These are phyloP conservation scores for Eutolmus rufibarbis DNA, from an alignment of 2,888 invertebrate genomes.

Conservation along the genomic window DNA sequence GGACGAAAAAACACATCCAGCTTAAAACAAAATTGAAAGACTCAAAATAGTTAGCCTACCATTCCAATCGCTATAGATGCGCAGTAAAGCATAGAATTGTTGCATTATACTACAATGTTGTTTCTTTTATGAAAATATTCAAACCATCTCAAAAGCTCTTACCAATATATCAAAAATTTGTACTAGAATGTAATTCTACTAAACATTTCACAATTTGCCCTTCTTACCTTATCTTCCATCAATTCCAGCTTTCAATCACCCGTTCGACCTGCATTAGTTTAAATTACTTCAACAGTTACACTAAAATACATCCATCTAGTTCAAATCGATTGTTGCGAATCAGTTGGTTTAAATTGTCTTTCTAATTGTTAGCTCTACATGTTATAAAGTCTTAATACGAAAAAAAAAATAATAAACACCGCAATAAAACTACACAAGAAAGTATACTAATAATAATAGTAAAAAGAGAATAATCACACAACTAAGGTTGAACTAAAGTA, in stretches of 20 bases:
- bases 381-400: constrained; percentile 2
- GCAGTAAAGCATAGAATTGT: not conserved
- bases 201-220: not conserved
- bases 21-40: not conserved
- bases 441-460: constrained; percentile 2
- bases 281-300: not conserved
- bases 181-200: not conserved
- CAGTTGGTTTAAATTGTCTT: not conserved
- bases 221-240: not conserved
- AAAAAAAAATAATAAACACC: constrained; percentile 14
- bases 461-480: constrained; percentile 30
- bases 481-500: constrained; percentile 26
- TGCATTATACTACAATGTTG: not conserved
- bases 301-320: not conserved
- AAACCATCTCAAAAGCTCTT: not conserved
- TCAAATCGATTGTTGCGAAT: constrained; percentile 20
- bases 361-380: constrained; percentile 11
- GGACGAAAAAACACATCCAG: not conserved
- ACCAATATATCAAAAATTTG: not conserved
- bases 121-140: not conserved
- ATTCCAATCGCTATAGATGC: not conserved
- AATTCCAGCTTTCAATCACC: not conserved
- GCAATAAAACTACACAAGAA: not conserved
- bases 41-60: not conserved
- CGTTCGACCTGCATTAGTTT: not conserved